Evolutionary conservation across 2,113 vertebrate genomes (phyloP).

Genomic region (Chaetura pelagica): DNA sequence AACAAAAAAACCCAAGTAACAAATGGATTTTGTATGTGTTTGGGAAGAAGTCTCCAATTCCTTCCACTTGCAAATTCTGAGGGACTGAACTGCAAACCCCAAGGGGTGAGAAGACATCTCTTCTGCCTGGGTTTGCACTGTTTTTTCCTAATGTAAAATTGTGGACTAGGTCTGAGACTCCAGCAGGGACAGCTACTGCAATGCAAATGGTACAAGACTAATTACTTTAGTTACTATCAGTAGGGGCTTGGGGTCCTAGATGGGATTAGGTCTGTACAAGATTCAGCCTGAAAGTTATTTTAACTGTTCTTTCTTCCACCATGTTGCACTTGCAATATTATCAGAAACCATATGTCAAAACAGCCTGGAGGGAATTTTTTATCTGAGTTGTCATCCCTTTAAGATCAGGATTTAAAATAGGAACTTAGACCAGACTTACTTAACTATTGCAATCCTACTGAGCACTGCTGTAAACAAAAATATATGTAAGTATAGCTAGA

Average conservation of each 20-base stretch:
- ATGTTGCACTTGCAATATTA: not conserved
- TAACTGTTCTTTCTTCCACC: not conserved
- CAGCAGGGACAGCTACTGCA: not conserved
- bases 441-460: not conserved
- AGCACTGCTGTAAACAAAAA: not conserved
- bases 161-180: not conserved
- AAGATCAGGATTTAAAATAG: conserved; percentile 3
- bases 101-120: accelerated
- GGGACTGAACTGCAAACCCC: not conserved
- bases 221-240: not conserved
- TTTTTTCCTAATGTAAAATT: not conserved
- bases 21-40: not conserved
- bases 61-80: not conserved
- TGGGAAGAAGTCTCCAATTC: not conserved
- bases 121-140: not conserved
- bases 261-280: not conserved
- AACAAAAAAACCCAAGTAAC: too few species aligned
- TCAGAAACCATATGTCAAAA: not conserved
- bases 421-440: not conserved
- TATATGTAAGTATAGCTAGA: not conserved
- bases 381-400: not conserved
- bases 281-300: not conserved
- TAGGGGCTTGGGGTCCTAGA: not conserved
- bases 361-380: not conserved
- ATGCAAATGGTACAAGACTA: not conserved